Conservation (phyloP, 2,888 invertebrate species). For the Epsilonema sp. region DNA sequence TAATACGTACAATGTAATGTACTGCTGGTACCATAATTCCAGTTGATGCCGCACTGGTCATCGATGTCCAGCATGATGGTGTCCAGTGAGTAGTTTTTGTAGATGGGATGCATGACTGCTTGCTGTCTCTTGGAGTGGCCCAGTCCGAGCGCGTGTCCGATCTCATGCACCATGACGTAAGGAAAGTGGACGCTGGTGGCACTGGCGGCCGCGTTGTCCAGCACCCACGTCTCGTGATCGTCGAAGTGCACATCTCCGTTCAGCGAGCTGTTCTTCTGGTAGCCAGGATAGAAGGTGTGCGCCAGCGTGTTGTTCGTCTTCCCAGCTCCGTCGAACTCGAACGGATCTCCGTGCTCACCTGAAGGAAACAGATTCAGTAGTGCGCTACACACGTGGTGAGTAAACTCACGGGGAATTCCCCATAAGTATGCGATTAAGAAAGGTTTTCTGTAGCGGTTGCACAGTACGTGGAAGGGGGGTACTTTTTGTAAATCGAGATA, state of each 20-base stretch:
- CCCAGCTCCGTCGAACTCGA: slow-evolving; percentile 10
- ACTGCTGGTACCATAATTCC: slow-evolving; percentile 29
- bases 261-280: slow-evolving; percentile 14
- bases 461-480: too few relatives aligned
- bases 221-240: slow-evolving; percentile 19
- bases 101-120: slow-evolving; percentile 25
- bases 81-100: slow-evolving; percentile 18
- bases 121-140: slow-evolving; percentile 21
- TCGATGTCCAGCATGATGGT: slow-evolving; percentile 20
- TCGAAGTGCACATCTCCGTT: slow-evolving; percentile 29
- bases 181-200: slow-evolving; percentile 15
- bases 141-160: slow-evolving; percentile 26
- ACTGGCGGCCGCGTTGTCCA: slow-evolving; percentile 1
- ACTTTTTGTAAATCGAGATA: too few relatives aligned
- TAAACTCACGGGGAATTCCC: too few relatives aligned
- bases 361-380: background rate
- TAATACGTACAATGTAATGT: too few relatives aligned
- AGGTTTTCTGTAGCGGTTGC: too few relatives aligned
- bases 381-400: too few relatives aligned
- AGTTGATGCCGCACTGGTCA: slow-evolving; percentile 27
- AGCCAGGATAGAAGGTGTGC: slow-evolving; percentile 27
- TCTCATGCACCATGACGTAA: slow-evolving; percentile 32
- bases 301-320: slow-evolving; percentile 22
- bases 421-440: too few relatives aligned
- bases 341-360: slow-evolving; percentile 9